A percentile compares a stretch with the other conserved stretches of the same genome.
These are phyloP conservation scores for Lepus townsendii DNA, from an alignment of 2,797 vertebrate species.

Conservation along the genomic window DNA sequence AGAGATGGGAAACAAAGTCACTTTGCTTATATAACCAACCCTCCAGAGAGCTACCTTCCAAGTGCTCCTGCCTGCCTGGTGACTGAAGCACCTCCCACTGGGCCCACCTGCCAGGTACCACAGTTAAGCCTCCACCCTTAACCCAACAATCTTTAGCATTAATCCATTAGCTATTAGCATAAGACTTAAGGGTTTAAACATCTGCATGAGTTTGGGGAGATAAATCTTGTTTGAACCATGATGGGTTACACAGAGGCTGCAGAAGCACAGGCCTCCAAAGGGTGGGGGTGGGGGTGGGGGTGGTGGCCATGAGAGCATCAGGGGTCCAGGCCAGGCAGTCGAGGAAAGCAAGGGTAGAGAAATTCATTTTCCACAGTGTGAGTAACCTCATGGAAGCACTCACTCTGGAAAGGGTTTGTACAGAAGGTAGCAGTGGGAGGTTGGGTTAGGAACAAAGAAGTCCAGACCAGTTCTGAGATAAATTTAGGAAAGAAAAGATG, in stretches of 20 bases:
- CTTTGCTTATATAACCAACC: too few relatives aligned
- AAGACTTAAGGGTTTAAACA: too few relatives aligned
- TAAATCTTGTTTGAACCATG: too few relatives aligned
- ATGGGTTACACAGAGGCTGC: neutral
- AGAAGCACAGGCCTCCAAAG: neutral
- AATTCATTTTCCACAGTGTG: neutral
- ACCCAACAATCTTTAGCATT: too few relatives aligned
- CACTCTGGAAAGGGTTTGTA: neutral
- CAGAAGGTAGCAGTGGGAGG: neutral
- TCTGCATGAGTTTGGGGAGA: too few relatives aligned
- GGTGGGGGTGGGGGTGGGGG: neutral
- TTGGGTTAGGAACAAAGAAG: neutral
- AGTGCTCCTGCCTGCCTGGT: too few relatives aligned
- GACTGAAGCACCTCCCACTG: too few relatives aligned
- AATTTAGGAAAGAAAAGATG: slow-evolving; percentile 16
- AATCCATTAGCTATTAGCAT: too few relatives aligned
- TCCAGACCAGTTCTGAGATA: neutral
- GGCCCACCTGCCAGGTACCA: too few relatives aligned
- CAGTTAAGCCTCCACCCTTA: too few relatives aligned
- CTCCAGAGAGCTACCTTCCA: too few relatives aligned
- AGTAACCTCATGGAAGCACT: neutral
- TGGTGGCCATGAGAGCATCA: neutral
- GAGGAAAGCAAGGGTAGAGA: neutral
- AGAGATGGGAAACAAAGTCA: too few relatives aligned
- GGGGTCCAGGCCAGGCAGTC: neutral